Base-by-base conservation (phyloP, 2,888 invertebrate species). In the Plagiodera versicolora region DNA sequence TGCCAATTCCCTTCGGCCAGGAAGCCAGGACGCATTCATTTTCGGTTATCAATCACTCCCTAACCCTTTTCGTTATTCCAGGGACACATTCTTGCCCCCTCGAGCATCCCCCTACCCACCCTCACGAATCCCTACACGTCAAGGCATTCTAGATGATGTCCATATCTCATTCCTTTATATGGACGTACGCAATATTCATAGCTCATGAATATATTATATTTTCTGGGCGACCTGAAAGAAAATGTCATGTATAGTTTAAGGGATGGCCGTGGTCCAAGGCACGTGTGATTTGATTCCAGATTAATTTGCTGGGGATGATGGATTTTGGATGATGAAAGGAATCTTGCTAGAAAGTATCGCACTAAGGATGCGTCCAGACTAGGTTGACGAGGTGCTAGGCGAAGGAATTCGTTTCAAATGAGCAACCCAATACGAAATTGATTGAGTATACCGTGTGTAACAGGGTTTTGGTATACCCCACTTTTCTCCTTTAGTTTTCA, bases 101-200 rank as follows among this genome's bases (percentile, higher is more conserved):
- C 46, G 11, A 19, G 18, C 44, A 58, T 30, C 47, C 28, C 54
- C 24, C n/a, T n/a, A n/a, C n/a, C n/a, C n/a, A n/a, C n/a, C n/a
- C n/a, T n/a, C n/a, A n/a, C n/a, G 6, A 24, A 17, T 28, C 49
- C 50, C 52, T 47, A 61, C 60, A 67, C 63, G 63, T 65, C 65
- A 65, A 63, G 63, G 61, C 65, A 61, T 64, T 66, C 64, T 65
- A 68, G 68, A 68, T 68, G 68, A 68, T 62, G 68, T 67, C 68
- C 68, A 68, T 68, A 68, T 68, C 68, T 68, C 68, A 65, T 67
- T 63, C 66, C 66, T 68, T 66, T 68, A 68, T 68, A 66, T 67
- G 67, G 59, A 65, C 63, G 67, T 65, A 66, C 66, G 64, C 63
- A 65, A 68, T 68, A 68, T 68, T 66, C 68, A 68, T 68, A 67